These are phyloP conservation scores for Microcebus griseorufus DNA, from an alignment of 2,113 vertebrate species.

Conservation along the genomic window DNA sequence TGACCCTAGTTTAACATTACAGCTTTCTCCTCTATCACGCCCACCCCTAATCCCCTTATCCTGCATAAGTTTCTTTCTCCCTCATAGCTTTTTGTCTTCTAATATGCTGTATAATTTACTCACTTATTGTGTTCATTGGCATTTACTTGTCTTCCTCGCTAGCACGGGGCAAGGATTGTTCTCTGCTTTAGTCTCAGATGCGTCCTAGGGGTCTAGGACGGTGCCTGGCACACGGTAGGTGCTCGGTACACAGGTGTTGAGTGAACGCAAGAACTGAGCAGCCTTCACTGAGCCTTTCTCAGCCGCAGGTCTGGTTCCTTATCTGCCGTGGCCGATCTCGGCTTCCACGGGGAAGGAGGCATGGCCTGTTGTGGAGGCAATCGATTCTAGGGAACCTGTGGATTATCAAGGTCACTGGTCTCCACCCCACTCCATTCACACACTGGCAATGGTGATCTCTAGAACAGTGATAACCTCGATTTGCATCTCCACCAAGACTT, in stretches of 20 bases:
- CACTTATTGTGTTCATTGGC: not conserved
- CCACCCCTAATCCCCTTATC: too few species aligned
- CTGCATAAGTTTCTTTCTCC: not conserved
- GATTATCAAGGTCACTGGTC: not conserved
- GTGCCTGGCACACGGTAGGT: not conserved
- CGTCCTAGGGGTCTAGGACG: not conserved
- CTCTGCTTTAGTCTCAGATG: not conserved
- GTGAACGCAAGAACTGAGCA: not conserved
- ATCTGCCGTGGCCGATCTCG: not conserved
- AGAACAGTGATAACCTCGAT: not conserved
- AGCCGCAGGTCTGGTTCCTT: not conserved
- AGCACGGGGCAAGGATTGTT: not conserved
- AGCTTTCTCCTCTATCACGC: not conserved
- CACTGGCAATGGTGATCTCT: not conserved
- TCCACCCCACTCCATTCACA: not conserved
- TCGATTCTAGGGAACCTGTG: not conserved
- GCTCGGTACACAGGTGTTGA: not conserved
- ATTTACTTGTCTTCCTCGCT: not conserved
- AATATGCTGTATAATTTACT: not conserved
- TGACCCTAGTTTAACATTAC: not conserved
- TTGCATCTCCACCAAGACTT: slow-evolving; percentile 29
- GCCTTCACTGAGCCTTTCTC: not conserved
- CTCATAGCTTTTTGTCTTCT: not conserved
- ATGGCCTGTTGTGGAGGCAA: not conserved
- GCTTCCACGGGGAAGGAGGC: not conserved